Evolutionary conservation across 2,113 vertebrate genomes (phyloP).

Genomic region (Takifugu flavidus): DNA sequence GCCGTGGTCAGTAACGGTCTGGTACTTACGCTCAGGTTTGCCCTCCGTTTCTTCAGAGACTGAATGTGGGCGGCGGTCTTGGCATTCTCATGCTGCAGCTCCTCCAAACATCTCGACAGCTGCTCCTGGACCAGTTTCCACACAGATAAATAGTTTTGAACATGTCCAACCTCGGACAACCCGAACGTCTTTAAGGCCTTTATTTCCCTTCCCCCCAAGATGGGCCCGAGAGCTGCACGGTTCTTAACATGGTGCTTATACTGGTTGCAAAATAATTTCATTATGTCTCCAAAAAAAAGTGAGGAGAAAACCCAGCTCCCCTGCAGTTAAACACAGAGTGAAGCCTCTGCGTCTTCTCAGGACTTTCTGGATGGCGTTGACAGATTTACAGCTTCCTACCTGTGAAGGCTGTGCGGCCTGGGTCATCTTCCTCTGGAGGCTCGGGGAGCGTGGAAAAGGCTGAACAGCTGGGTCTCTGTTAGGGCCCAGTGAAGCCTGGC

Average conservation of each 20-base stretch:
- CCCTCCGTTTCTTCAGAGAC: slow-evolving; percentile 73
- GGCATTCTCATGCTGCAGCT: slow-evolving; percentile 59
- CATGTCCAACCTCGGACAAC: too few species aligned
- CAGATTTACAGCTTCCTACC: slow-evolving; percentile 30
- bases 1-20: not conserved
- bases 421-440: slow-evolving; percentile 49
- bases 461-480: slow-evolving; percentile 27
- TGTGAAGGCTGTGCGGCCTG: slow-evolving; percentile 24
- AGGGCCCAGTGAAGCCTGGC: slow-evolving; percentile 11
- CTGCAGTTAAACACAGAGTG: too few species aligned
- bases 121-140: slow-evolving; percentile 46
- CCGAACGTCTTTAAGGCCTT: too few species aligned
- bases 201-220: too few species aligned
- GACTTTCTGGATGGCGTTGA: too few species aligned
- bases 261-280: too few species aligned
- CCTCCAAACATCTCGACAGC: slow-evolving; percentile 56
- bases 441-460: slow-evolving; percentile 70
- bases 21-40: slow-evolving; percentile 66
- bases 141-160: too few species aligned
- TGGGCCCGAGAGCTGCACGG: too few species aligned
- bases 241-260: too few species aligned
- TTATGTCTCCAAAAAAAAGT: too few species aligned
- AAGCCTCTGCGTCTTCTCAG: too few species aligned
- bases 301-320: too few species aligned
- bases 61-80: slow-evolving; percentile 66